phyloP scores from a whole-genome alignment of 2,888 invertebrate species.

The Patella caerulea region DNA sequence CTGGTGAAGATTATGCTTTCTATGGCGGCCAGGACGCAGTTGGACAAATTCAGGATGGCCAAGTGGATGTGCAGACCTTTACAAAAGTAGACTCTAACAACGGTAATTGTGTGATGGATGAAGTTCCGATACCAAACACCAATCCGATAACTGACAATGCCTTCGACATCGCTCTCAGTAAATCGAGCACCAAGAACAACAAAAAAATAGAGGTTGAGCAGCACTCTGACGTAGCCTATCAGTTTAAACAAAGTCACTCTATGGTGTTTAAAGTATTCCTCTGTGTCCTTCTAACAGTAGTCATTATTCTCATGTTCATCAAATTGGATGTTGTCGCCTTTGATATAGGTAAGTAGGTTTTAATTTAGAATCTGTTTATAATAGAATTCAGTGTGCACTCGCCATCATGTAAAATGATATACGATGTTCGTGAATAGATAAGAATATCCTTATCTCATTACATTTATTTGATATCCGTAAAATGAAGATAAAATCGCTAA shows the following conservation, averaged over 20 bases:
- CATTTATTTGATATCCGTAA: no score
- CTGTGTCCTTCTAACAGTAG: background rate
- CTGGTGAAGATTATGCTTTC: background rate
- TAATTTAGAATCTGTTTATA: no score
- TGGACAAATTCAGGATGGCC: background rate
- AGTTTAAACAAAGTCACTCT: constrained; percentile 16
- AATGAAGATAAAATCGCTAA: no score
- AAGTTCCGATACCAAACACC: background rate
- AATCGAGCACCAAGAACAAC: background rate
- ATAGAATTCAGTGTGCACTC: no score
- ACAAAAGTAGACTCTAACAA: background rate
- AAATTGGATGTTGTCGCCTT: background rate
- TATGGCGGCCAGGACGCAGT: background rate
- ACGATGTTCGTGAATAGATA: no score
- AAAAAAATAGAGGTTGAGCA: background rate
- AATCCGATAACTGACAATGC: background rate
- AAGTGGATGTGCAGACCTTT: background rate
- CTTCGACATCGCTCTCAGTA: background rate
- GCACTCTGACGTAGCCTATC: background rate
- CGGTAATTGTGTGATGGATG: background rate
- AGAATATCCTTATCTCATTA: no score
- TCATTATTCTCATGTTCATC: constrained; percentile 9
- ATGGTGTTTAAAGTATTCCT: constrained; percentile 17
- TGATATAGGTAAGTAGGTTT: constrained; percentile 18
- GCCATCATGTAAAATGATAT: no score